Base-by-base conservation (phyloP, 2,113 vertebrate genomes). In the Seriola quinqueradiata region DNA sequence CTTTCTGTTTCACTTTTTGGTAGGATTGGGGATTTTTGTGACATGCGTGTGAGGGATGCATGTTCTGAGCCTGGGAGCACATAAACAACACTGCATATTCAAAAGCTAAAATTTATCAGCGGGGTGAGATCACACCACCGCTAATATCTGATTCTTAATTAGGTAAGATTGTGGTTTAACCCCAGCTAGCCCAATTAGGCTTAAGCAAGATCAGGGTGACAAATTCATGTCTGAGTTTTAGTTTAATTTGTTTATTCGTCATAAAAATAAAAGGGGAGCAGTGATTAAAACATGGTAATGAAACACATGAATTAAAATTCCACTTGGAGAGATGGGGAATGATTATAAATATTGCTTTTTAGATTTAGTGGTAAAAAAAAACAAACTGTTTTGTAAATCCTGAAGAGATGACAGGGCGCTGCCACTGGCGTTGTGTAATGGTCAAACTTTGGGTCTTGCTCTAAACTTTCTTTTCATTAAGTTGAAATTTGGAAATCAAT, bases 11-110 rank as follows among this genome's bases (percentile, higher is more conserved):
- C 34, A 65, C 32, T 73, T 78, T 70, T 70, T 36, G 19, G 23
- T n/a, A 25, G 55, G 57, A 75, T 64, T 40, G 71, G 28, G 71
- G 78, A 65, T 73, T 84, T 72, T 28, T 82, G 48, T 74, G 57
- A 19, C 55, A 23, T 40, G 36, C 68, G 74, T 21, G 54, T 16
- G 14, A 61, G 52, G 40, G 61, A 40, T 40, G 70, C 52, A 36
- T n/a, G 66, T 68, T 59, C 46, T 42, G 23, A 72, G 55, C 70
- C 73, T 0, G 23, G 61, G 42, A 70, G 36, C 52, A 23, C 38
- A 12, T n/a, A 81, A 80, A 68, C 57, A 76, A 38, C 28, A 8
- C 57, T 1, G 4, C 60, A 61, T 17, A 38, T 25, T 82, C 38
- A 65, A 10, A 71, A 23, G 65, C 28, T 2, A 28, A 79, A 55